These are phyloP conservation scores for Euphonia xanthogaster DNA, from an alignment of 2,797 vertebrate genomes.

Conservation along the genomic window DNA sequence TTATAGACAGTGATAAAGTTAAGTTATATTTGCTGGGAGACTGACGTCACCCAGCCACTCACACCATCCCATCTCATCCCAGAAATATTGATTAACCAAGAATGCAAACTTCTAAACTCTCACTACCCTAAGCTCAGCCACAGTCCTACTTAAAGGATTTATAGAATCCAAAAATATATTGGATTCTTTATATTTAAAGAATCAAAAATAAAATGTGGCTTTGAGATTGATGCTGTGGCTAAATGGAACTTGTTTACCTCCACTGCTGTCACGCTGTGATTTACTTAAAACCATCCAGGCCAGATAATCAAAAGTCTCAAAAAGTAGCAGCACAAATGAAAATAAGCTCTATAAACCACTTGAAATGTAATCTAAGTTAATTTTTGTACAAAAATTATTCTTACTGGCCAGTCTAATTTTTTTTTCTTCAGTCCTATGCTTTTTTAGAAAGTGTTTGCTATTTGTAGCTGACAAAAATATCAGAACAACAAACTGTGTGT, in stretches of 20 bases:
- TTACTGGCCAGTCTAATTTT: neutral
- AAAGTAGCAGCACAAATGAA: neutral
- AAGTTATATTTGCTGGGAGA: neutral
- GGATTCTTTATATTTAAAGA: neutral
- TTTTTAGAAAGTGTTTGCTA: neutral
- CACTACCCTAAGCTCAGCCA: neutral
- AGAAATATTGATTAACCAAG: neutral
- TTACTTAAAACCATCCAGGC: neutral
- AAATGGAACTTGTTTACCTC: neutral
- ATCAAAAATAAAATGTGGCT: neutral
- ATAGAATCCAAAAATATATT: too few relatives aligned
- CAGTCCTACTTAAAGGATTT: neutral
- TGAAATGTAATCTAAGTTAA: neutral
- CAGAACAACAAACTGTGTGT: neutral
- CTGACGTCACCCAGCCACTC: neutral
- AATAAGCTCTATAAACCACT: neutral
- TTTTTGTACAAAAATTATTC: neutral
- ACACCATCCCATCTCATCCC: neutral
- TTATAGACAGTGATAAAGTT: neutral
- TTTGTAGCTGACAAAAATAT: neutral
- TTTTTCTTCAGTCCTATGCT: neutral
- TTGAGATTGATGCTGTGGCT: neutral
- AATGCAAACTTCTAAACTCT: neutral
- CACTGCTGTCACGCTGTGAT: neutral
- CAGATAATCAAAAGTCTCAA: neutral